These are phyloP conservation scores for Cettia cetti DNA, from an alignment of 2,113 vertebrate species.

Conservation along the genomic window DNA sequence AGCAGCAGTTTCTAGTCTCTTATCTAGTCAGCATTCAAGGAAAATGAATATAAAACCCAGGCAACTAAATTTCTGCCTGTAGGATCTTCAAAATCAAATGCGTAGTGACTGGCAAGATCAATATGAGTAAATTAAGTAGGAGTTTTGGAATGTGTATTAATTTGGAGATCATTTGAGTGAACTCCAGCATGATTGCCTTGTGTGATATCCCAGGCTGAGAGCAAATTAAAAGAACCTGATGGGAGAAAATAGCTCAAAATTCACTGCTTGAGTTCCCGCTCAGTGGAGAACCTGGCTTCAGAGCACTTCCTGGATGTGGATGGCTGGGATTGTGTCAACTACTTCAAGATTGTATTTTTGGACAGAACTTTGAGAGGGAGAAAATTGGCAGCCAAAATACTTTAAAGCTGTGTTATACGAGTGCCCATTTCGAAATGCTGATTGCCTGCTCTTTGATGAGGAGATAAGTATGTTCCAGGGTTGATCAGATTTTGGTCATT, in stretches of 20 bases:
- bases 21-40: not conserved
- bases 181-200: not conserved
- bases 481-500: slow-evolving; percentile 34
- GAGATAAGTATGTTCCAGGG: not conserved
- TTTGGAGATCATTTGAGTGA: not conserved
- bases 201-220: not conserved
- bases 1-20: not conserved
- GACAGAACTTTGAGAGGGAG: not conserved
- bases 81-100: not conserved
- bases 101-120: not conserved
- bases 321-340: not conserved
- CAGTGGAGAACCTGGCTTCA: not conserved
- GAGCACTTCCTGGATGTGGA: not conserved
- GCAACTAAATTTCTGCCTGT: not conserved
- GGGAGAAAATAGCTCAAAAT: not conserved
- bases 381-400: slow-evolving; percentile 14
- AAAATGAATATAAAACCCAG: not conserved
- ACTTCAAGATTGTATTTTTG: not conserved
- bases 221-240: not conserved
- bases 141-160: not conserved
- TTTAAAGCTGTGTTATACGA: not conserved
- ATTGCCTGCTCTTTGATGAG: not conserved
- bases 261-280: not conserved
- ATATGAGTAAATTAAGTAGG: not conserved
- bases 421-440: not conserved